Conservation (phyloP, 2,113 vertebrate genomes). For the Cervus canadensis region DNA sequence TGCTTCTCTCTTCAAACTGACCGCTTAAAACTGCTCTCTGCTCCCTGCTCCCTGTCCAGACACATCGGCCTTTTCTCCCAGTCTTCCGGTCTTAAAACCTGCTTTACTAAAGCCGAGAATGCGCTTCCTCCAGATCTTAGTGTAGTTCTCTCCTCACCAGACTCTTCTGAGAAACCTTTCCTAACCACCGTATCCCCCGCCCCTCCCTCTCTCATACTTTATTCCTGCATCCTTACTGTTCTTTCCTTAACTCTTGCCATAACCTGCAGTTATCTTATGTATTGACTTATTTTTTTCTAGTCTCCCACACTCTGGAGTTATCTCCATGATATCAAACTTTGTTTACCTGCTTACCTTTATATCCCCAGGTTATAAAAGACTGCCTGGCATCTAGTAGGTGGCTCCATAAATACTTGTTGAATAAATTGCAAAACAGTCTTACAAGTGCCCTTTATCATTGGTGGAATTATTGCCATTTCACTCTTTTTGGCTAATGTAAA, state of each 20-base stretch:
- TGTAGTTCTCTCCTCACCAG: not conserved
- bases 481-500: not conserved
- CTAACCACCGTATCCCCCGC: not conserved
- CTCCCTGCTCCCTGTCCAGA: not conserved
- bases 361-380: not conserved
- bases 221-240: not conserved
- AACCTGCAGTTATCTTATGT: not conserved
- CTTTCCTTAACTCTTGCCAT: not conserved
- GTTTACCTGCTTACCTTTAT: not conserved
- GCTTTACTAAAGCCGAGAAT: not conserved
- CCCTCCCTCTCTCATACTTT: not conserved
- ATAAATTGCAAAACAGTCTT: not conserved
- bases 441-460: not conserved
- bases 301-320: not conserved
- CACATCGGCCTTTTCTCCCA: not conserved
- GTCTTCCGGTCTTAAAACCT: not conserved
- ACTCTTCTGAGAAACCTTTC: not conserved
- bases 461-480: not conserved
- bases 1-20: not conserved
- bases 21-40: not conserved
- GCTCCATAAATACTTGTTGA: not conserved
- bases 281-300: not conserved
- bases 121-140: not conserved
- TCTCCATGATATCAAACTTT: not conserved
- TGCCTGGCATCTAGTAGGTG: not conserved